Percentiles rank a stretch among this genome's conserved stretches.
Evolutionary conservation across 2,113 vertebrate genomes (phyloP).

Genomic region (Xyrauchen texanus): DNA sequence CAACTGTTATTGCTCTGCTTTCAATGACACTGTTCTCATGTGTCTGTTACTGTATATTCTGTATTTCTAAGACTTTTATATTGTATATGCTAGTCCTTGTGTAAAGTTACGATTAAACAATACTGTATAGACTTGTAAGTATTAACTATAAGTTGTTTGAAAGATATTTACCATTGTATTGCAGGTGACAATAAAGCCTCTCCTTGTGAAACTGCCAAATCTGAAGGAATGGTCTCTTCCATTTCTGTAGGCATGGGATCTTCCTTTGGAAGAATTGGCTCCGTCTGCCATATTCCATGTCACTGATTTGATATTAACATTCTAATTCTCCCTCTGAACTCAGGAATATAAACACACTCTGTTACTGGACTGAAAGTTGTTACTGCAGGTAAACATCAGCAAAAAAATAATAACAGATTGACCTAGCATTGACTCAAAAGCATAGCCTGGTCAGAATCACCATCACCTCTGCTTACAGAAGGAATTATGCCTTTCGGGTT

Average conservation of each 20-base stretch:
- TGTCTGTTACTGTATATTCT: slow-evolving; percentile 24
- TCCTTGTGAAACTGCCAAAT: slow-evolving; percentile 52
- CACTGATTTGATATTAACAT: slow-evolving; percentile 53
- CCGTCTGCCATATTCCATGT: slow-evolving; percentile 36
- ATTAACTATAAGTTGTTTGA: neutral
- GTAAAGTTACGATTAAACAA: neutral
- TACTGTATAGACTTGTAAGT: neutral
- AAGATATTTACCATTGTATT: neutral
- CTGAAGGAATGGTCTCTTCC: slow-evolving; percentile 37
- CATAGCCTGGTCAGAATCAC: no score
- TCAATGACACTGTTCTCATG: slow-evolving; percentile 22
- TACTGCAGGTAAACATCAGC: no score
- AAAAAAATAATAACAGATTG: no score
- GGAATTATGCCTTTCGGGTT: no score
- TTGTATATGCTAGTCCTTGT: neutral
- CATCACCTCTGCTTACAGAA: no score
- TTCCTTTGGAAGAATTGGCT: slow-evolving; percentile 3
- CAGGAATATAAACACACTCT: no score
- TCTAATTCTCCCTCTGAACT: slow-evolving; percentile 40
- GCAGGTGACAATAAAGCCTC: slow-evolving; percentile 45
- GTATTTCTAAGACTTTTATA: neutral
- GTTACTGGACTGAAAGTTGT: no score
- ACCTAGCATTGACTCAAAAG: no score
- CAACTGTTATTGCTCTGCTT: slow-evolving; percentile 53
- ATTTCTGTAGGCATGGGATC: slow-evolving; percentile 41